Base-by-base conservation (phyloP, 2,797 vertebrate genomes). In the Pteronotus mesoamericanus region DNA sequence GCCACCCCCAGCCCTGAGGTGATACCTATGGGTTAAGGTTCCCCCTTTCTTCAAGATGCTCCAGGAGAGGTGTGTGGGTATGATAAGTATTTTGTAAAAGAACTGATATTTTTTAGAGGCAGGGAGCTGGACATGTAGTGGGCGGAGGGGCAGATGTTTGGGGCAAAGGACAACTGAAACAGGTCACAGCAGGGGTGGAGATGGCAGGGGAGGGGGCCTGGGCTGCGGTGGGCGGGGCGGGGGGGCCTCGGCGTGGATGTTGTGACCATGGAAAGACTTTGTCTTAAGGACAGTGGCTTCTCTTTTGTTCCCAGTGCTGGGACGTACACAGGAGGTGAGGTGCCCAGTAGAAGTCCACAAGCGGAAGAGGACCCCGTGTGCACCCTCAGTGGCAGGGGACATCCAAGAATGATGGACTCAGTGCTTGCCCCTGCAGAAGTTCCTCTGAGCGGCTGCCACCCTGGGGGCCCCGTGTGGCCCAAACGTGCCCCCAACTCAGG, bases 1-100 rank as follows among this genome's bases (percentile, higher is more conserved):
- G 6, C 9, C 42, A 48, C 22, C 16, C 16, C 15, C n/a, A n/a
- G n/a, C n/a, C 0, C 21, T 12, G 0, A n/a, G 6, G 6, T 2
- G 18, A 83, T 53, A 24, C 44, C 26, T 37, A 5, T 0, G 0
- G 53, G 22, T 9, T 8, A 12, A 24, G 26, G 37, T 7, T 26
- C 39, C 57, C 3, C 9, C 9, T 2, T 11, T 29, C 78, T 16
- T 21, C 11, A 1, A 9, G 5, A 21, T 0, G 37, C 14, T 14
- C 44, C 59, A 2, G 26, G 51, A 10, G 14, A 29, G 75, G 4
- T 1, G 7, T 21, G 21, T 48, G 32, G 24, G 34, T 29, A 14
- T 46, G 32, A 34, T 3, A 4, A 7, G 18, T 18, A 12, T 24
- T 90, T 55, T 66, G 55, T 66, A 22, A 9, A 66, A 71, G 44